phyloP scores from a whole-genome alignment of 1,140 invertebrate species.

The Pseudomyrmex gracilis region DNA sequence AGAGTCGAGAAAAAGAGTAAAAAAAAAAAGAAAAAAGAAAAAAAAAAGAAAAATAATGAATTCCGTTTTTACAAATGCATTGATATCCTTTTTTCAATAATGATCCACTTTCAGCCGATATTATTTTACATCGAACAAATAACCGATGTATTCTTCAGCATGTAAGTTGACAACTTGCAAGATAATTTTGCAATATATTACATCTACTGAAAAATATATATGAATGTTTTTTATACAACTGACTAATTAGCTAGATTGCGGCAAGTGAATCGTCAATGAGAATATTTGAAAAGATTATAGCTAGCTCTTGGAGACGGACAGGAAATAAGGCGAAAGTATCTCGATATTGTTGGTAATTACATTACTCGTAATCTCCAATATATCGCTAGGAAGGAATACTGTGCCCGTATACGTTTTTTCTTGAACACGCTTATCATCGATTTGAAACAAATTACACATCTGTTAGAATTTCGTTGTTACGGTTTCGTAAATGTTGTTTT shows the following conservation, averaged over 20 bases:
- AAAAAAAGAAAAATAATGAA: conserved; percentile 11
- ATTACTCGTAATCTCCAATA: conserved; percentile 18
- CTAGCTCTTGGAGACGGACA: conserved; percentile 36
- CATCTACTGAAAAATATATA: conserved; percentile 1
- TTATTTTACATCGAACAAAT: no score
- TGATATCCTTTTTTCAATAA: background rate
- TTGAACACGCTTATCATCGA: background rate
- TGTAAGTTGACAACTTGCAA: no score
- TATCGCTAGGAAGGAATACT: conserved; percentile 29
- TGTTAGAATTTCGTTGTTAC: no score
- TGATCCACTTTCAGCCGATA: conserved; percentile 33
- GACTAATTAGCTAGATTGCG: conserved; percentile 19
- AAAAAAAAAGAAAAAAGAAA: background rate
- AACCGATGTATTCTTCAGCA: no score
- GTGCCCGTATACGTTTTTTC: conserved; percentile 32
- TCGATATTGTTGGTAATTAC: conserved; percentile 32
- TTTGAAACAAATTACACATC: no score
- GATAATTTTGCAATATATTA: background rate
- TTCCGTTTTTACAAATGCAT: conserved; percentile 5
- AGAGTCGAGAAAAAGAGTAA: background rate
- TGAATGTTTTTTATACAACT: conserved; percentile 1
- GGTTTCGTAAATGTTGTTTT: background rate
- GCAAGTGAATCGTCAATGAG: conserved; percentile 17
- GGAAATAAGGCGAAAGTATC: conserved; percentile 25
- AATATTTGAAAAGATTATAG: conserved; percentile 27